A percentile compares a stretch with the other conserved stretches of the same genome.
Evolutionary conservation across 2,113 vertebrate genomes (phyloP).

Genomic region (Megaceryle maxima): DNA sequence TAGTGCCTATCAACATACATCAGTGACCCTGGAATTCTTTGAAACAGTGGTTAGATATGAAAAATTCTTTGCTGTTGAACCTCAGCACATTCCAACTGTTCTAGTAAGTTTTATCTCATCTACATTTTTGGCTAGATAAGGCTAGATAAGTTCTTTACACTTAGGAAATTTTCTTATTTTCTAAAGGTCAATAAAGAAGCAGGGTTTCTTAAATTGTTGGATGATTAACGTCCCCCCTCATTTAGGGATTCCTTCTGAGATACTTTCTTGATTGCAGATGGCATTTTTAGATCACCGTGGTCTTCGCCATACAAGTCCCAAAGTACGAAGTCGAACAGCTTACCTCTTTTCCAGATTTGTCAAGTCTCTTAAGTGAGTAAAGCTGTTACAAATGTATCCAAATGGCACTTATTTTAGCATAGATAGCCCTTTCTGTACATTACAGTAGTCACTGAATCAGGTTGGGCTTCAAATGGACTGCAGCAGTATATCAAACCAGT

Average conservation of each 20-base stretch:
- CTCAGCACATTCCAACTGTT: slow-evolving; percentile 93
- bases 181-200: not conserved
- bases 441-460: not conserved
- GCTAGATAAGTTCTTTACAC: not conserved
- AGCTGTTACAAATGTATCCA: not conserved
- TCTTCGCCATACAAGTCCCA: slow-evolving; percentile 91
- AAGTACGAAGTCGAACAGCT: slow-evolving; percentile 93
- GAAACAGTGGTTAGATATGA: slow-evolving; percentile 96
- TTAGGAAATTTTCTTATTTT: not conserved
- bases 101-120: slow-evolving; percentile 80
- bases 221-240: not conserved
- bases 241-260: not conserved
- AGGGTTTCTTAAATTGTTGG: not conserved
- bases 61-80: slow-evolving; percentile 95
- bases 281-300: slow-evolving; percentile 97
- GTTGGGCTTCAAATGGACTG: not conserved
- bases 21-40: slow-evolving; percentile 95
- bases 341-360: slow-evolving; percentile 98
- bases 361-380: slow-evolving; percentile 94
- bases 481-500: not conserved
- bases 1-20: slow-evolving; percentile 92
- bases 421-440: not conserved
- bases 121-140: not conserved
- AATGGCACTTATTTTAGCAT: not conserved
- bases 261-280: slow-evolving; percentile 81